Base-by-base conservation (phyloP, 1,140 invertebrate species). In the Orchesella cincta region DNA sequence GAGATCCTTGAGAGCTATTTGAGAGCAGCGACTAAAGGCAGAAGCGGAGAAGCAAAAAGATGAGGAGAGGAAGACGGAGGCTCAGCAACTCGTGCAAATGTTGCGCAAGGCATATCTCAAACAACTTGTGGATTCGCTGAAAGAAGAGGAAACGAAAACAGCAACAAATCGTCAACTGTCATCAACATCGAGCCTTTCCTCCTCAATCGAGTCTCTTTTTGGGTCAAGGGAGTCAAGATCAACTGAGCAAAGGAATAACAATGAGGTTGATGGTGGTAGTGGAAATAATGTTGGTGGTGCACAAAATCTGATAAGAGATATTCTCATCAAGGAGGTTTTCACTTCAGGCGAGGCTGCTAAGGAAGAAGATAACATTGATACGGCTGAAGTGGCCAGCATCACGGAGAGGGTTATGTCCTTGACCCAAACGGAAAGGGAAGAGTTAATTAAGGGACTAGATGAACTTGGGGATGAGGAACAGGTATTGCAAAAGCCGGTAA, bases 51-150 rank as follows among this genome's bases (percentile, higher is more conserved):
- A 64, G 31, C 51, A 67, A n/a, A 80, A 80, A 46, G 39, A 67
- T 57, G 39, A 20, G 12, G 72, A 73, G n/a, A 46, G 76, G 70
- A 46, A 73, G 76, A 34, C 74, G n/a, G 81, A 82, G 67, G 77
- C 76, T 1, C 39, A 79, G 28, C 39, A 79, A 67, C 46, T 82
- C 18, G 79, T 82, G 31, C 36, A 77, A 54, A 29, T 80, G 14
- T 72, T 82, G 12, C 75, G 79, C 0, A 76, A 80, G 46, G 81
- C 76, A 0, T 82, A 82, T 52, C 14, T 82, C 1, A 71, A 80
- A 35, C 77, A 82, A 75, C 72, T 82, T 20, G 77, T 77, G 16
- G 78, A 79, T 8, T 80, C 79, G 12, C 34, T 82, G 1, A 57
- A 73, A 26, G 74, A 74, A 18, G 29, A 76, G 64, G 29, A 51